Evolutionary conservation across 2,113 vertebrate species (phyloP), one percentile per base, ranked within the genome.

Genomic region (Hyperoodon ampullatus): DNA sequence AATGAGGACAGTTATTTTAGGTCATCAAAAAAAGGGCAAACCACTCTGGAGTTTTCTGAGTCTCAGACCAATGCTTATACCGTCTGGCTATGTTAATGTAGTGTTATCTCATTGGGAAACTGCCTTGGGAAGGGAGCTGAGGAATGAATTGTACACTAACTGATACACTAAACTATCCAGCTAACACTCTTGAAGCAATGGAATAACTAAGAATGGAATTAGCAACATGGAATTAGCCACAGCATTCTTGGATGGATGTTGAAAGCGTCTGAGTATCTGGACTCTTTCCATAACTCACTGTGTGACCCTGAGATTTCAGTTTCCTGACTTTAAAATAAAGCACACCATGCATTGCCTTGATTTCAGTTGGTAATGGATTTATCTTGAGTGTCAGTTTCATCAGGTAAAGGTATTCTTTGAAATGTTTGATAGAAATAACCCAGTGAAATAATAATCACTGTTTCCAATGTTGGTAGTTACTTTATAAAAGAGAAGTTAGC

Each of bases 1-100:
- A 98, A 98, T 86, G 89, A 97, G 94, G 94, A 47, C 93, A 97
- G 85, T 97, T 98, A 94, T 97, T 97, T 98, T 97, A 93, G 85
- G 65, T 93, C 30, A 88, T 93, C 33, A 90, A 90, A 93, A 95
- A 94, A 95, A 94, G 53, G 77, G 72, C 95, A 97, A 77, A 88
- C 6, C 23, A 92, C 81, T 78, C n/a, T 88, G 78, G 77, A 80
- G 8, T 65, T 93, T 95, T 83, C 61, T 77, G 47, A 92, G 66
- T 93, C 68, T 96, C 65, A 94, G 35, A 33, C n/a, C 81, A 97
- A 58, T 74, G 72, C 71, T 72, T 93, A 24, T 58, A 35, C 47
- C 65, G 75, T 78, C 47, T 77, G 61, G 66, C 6, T 53, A 63
- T 78, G n/a, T 70, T 78, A 95, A 82, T 47, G 16, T 47, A 88